Evolutionary conservation across 2,888 invertebrate genomes (phyloP), one percentile per base, ranked within the genome.

Genomic region (Acanthococcus lagerstroemiae): DNA sequence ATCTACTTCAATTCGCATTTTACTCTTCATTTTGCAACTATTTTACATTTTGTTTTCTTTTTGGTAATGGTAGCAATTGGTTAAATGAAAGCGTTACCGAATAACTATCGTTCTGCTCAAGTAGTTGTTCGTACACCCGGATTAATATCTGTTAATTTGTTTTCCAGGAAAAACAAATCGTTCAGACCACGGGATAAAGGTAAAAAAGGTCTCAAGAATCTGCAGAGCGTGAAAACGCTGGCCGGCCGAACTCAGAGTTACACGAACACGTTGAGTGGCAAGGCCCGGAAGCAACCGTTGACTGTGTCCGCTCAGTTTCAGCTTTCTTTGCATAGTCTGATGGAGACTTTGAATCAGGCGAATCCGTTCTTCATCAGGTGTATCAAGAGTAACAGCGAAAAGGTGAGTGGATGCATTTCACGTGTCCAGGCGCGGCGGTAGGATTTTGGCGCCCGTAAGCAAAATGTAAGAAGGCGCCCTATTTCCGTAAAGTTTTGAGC

Each of bases 301-400:
- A 95, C 95, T 0, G 95, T 95, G 1, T 90, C 93, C 1, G 92
- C 92, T 15, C 95, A 96, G 79, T 96, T 96, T 77, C 90, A 94
- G 77, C 90, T 90, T 77, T 94, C 94, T 55, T 79, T 96, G 63
- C 88, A 90, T 69, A 87, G 90, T 30, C 80, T 96, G 50, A 95
- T 96, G 94, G 90, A 90, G 73, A 94, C 95, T 0, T 78, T 96
- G 56, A 92, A 92, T 76, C 90, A 93, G 74, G 88, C 89, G 2
- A 87, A 88, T 76, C 89, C 89, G 7, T 89, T 87, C 77, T 90
- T 90, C 75, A 85, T 89, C 68, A 79, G 96, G 68, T 96, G 96
- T 76, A 95, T 96, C 75, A 95, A 95, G 78, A 94, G 94, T 63
- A 96, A 96, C 77, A 85, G 88, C 67, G 89, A 91, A 71, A 95